Evolutionary conservation across 2,888 invertebrate genomes (phyloP), one percentile per base, ranked within the genome.

Genomic region (Acrocyrtus sp.): DNA sequence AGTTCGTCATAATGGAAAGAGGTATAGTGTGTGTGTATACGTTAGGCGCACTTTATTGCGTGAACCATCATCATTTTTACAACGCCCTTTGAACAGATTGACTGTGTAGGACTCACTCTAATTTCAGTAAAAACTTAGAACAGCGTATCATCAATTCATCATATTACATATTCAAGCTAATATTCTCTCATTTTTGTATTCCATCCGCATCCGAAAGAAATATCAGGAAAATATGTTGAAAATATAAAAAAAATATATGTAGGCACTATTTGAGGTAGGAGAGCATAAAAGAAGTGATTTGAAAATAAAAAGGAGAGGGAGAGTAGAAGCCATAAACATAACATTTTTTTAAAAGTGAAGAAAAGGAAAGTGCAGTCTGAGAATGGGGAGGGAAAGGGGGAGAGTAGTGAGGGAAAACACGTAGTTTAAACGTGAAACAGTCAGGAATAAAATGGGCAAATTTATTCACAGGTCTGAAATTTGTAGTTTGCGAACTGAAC

Each of bases 381-480:
- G 53, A 54, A 56, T 58, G 56, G 57, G 72, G 67, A 76, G 65
- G 66, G 68, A 74, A 56, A 63, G 68, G 68, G 74, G 72, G 63
- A 76, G 72, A 77, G 48, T n/a, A 47, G 43, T 74, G 12, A n/a
- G 74, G 73, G 72, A 78, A 78, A 34, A n/a, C n/a, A n/a, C n/a
- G n/a, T n/a, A n/a, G n/a, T n/a, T n/a, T 21, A 56, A 41, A 29
- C 12, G 17, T 34, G 48, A 10, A 48, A 15, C 27, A 29, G 27
- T 15, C 3, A 24, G 39, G 68, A 10, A 45, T 74, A 69, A 66
- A 80, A 76, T 76, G 77, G 80, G 74, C 75, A 77, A 79, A 80
- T 79, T 78, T 81, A 81, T 81, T 81, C 81, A 81, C 78, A 79
- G 73, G 65, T 76, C 76, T 78, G 72, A 74, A 80, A 81, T 78